Evolutionary conservation across 2,113 vertebrate species (phyloP).

Genomic region (Edolisoma coerulescens): DNA sequence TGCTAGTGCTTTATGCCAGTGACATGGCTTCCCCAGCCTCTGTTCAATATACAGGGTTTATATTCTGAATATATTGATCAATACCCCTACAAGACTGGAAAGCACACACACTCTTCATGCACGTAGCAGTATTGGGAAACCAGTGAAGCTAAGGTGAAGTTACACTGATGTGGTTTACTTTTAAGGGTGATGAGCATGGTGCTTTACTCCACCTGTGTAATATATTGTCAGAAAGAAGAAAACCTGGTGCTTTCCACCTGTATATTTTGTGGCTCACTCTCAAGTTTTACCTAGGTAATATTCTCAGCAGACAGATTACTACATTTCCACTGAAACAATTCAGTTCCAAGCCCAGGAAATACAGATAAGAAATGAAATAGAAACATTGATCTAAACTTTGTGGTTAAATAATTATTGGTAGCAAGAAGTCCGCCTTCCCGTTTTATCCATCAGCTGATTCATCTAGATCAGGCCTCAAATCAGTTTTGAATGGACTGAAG

Average conservation of each 20-base stretch:
- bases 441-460: not conserved
- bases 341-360: not conserved
- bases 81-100: not conserved
- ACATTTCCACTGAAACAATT: constrained; percentile 20
- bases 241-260: not conserved
- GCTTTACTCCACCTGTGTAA: not conserved
- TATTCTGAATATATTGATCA: not conserved
- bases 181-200: not conserved
- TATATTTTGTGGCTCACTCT: not conserved
- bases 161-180: not conserved
- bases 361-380: not conserved
- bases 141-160: not conserved
- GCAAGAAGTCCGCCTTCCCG: not conserved
- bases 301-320: not conserved
- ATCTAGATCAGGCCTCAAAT: not conserved
- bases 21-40: not conserved
- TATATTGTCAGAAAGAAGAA: not conserved
- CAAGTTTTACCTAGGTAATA: not conserved
- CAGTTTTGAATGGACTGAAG: not conserved
- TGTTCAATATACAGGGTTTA: not conserved
- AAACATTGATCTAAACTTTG: not conserved
- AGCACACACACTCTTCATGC: not conserved
- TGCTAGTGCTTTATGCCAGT: not conserved
- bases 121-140: not conserved
- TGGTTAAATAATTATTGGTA: not conserved